Conservation (phyloP, 2,888 invertebrate genomes). For the Quadriops clusia region DNA sequence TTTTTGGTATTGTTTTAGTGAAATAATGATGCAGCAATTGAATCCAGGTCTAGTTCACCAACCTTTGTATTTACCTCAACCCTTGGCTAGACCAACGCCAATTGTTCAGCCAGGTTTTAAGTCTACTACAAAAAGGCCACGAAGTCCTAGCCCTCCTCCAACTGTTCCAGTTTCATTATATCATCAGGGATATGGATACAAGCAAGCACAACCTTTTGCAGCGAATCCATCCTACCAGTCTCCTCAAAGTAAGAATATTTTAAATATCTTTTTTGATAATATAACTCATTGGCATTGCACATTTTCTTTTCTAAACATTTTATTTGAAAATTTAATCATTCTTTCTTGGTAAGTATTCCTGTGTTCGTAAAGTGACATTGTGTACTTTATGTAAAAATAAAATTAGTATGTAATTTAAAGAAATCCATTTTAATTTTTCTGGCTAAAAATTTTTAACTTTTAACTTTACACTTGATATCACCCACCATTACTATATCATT, state of each 20-base stretch:
- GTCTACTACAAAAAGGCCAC: constrained; percentile 47
- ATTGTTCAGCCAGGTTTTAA: constrained; percentile 34
- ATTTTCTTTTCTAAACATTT: no score
- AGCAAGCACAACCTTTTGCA: constrained; percentile 34
- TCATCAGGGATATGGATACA: constrained; percentile 44
- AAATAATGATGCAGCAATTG: constrained; percentile 49
- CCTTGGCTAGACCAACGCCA: constrained; percentile 26
- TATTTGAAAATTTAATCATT: no score
- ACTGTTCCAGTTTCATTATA: constrained; percentile 39
- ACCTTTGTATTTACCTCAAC: constrained; percentile 52
- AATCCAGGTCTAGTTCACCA: constrained; percentile 47
- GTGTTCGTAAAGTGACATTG: no score
- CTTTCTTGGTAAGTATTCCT: no score
- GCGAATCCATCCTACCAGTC: constrained; percentile 49
- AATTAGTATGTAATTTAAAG: no score
- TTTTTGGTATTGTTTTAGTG: constrained; percentile 35
- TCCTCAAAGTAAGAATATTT: constrained; percentile 50
- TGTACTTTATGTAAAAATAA: no score
- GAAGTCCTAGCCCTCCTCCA: constrained; percentile 59
- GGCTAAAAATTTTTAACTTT: no score
- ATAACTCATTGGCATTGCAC: no score
- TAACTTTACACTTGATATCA: no score
- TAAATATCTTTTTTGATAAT: no score
- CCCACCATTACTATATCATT: no score
- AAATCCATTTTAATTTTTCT: no score